Evolutionary conservation across 2,797 vertebrate genomes (phyloP).

Genomic region (Naso thynnoides): DNA sequence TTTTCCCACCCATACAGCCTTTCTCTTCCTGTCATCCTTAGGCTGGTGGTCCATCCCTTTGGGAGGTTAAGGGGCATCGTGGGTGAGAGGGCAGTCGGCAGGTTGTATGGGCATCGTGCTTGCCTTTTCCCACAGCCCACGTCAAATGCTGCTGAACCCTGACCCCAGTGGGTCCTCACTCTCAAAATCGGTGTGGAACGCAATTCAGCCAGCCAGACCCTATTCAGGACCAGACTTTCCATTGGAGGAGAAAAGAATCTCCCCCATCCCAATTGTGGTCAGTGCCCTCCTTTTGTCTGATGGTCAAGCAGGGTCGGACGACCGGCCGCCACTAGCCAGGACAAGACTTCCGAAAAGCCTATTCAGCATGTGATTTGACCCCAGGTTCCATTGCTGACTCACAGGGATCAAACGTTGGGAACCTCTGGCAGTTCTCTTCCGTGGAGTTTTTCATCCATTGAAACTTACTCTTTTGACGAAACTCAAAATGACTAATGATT

Average conservation of each 20-base stretch:
- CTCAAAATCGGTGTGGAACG: slow-evolving; percentile 71
- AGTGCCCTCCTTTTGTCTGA: slow-evolving; percentile 82
- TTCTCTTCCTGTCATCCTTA: slow-evolving; percentile 80
- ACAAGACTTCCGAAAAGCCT: slow-evolving; percentile 87
- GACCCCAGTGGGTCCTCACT: slow-evolving; percentile 82
- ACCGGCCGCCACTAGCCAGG: slow-evolving; percentile 81
- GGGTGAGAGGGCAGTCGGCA: slow-evolving; percentile 81
- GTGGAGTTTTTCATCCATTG: slow-evolving; percentile 71
- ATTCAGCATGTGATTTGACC: slow-evolving; percentile 86
- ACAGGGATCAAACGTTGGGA: slow-evolving; percentile 84
- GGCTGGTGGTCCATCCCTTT: slow-evolving; percentile 75
- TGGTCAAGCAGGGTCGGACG: slow-evolving; percentile 84
- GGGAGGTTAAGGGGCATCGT: slow-evolving; percentile 82
- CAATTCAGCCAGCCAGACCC: slow-evolving; percentile 84
- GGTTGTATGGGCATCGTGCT: slow-evolving; percentile 83
- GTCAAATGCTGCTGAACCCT: slow-evolving; percentile 86
- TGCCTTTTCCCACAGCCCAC: slow-evolving; percentile 86
- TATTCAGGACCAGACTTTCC: slow-evolving; percentile 81
- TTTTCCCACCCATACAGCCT: slow-evolving; percentile 76
- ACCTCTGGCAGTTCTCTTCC: slow-evolving; percentile 71
- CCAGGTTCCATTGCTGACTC: slow-evolving; percentile 81
- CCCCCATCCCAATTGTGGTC: slow-evolving; percentile 78
- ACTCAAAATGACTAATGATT: slow-evolving; percentile 70
- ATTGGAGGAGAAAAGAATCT: slow-evolving; percentile 75
- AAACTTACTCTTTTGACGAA: slow-evolving; percentile 66